Evolutionary conservation across 1,140 invertebrate genomes (phyloP).

Genomic region (Drosophila azteca): DNA sequence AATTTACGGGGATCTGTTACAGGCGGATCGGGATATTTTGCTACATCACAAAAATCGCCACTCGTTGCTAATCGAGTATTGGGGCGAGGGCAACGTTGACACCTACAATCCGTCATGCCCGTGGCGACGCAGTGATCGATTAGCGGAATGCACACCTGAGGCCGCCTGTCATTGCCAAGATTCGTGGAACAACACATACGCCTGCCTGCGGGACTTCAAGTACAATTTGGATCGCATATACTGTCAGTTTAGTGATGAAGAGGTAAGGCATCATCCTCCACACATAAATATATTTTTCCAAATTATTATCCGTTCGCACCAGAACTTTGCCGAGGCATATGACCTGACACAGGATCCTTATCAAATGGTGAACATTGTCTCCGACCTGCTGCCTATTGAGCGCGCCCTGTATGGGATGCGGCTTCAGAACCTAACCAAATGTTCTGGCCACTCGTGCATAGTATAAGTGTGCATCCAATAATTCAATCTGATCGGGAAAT

Average conservation of each 20-base stretch:
- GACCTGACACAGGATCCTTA: constrained; percentile 87
- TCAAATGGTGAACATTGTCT: constrained; percentile 88
- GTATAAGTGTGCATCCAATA: constrained; percentile 5
- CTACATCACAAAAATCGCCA: constrained; percentile 77
- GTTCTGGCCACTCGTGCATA: constrained; percentile 58
- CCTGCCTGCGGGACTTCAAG: constrained; percentile 88
- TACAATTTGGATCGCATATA: constrained; percentile 87
- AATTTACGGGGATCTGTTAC: constrained; percentile 82
- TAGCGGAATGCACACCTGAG: constrained; percentile 87
- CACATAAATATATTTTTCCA: not conserved
- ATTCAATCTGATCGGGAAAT: constrained; percentile 1
- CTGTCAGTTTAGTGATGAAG: constrained; percentile 89
- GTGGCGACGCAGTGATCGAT: constrained; percentile 84
- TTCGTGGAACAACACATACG: constrained; percentile 92
- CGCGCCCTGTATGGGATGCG: constrained; percentile 61
- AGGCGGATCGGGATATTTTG: constrained; percentile 12
- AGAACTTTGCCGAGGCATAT: constrained; percentile 90
- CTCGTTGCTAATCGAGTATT: constrained; percentile 90
- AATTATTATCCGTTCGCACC: constrained; percentile 29
- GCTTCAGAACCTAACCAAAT: constrained; percentile 68
- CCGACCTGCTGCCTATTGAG: constrained; percentile 84
- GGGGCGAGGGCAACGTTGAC: constrained; percentile 88
- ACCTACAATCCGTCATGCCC: constrained; percentile 85
- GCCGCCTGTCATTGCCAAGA: constrained; percentile 93
- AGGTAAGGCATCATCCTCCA: constrained; percentile 85